Evolutionary conservation across 2,888 invertebrate species (phyloP), one percentile per base, ranked within the genome.

Genomic region (Ommatoiulus sabulosus): DNA sequence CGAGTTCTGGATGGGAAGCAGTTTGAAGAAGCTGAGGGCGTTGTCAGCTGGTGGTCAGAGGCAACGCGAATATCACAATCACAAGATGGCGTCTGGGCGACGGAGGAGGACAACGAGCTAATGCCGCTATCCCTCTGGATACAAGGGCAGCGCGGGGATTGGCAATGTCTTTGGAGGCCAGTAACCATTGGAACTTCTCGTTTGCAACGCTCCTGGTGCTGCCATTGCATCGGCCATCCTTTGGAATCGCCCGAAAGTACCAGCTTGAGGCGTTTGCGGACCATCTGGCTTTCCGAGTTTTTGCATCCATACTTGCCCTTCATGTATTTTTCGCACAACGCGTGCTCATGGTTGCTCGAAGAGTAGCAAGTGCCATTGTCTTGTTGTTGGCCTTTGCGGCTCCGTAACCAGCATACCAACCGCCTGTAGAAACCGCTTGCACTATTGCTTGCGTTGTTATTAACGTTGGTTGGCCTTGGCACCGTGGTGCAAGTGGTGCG

Each of bases 1-100:
- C 87, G 87, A 48, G 35, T 48, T 87, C 46, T 84, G 10, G 88
- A 80, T 3, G 88, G 43, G 48, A n/a, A 57, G 10, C 44, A 80
- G 20, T 80, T 46, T 15, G 84, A 44, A 43, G 72, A 24, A 8
- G 87, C 20, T 5, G 87, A 87, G 15, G 87, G 57, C 20, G 84
- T 46, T 20, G 48, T 44, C 20, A 88, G 44, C 24, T 46, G 80
- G 44, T 44, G 86, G 84, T 84, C 84, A 12, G 44, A 6, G 15
- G 43, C 46, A 24, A 46, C 24, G 15, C 43, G 72, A 35, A 20
- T 84, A 44, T 44, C 44, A 84, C 84, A 44, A 15, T 63, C 88
- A 24, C 88, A 88, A 84, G 88, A 88, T 24, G 88, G 88, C 15
- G 88, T 88, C 48, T 88, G 88, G 24, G 63, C 88, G 3, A 88